Conservation (phyloP, 2,888 invertebrate species). For the Hirtodrosophila alboralis region DNA sequence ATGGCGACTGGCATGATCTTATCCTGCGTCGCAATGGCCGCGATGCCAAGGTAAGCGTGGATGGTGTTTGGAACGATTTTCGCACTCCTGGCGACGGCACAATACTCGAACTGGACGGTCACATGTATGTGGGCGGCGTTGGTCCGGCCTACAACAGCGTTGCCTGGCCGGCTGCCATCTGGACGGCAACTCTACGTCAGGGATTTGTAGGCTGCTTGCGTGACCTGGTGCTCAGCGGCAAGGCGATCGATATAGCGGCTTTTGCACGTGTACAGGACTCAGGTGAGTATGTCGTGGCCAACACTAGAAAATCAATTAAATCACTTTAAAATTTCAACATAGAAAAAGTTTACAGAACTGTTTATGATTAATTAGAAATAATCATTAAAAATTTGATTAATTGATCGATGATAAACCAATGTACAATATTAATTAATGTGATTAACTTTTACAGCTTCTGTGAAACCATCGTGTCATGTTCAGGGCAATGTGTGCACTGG, state of each 20-base stretch:
- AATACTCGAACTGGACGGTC: constrained; percentile 94
- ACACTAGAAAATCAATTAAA: too few species aligned
- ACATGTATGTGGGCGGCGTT: constrained; percentile 94
- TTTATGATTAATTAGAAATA: too few species aligned
- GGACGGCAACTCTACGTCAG: constrained; percentile 94
- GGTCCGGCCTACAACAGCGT: constrained; percentile 91
- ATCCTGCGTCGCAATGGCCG: constrained; percentile 92
- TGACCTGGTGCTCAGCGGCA: constrained; percentile 94
- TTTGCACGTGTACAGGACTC: constrained; percentile 96
- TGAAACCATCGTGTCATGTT: constrained; percentile 94
- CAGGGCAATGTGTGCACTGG: constrained; percentile 92
- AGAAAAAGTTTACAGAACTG: too few species aligned
- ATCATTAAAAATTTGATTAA: too few species aligned
- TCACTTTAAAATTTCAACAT: too few species aligned
- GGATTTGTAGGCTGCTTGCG: constrained; percentile 97
- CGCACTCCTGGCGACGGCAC: constrained; percentile 95
- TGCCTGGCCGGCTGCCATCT: constrained; percentile 92
- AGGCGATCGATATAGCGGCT: constrained; percentile 94
- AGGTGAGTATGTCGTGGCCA: constrained; percentile 85
- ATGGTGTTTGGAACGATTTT: constrained; percentile 94
- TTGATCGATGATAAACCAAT: too few species aligned
- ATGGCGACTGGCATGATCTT: constrained; percentile 96
- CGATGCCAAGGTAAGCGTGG: constrained; percentile 94
- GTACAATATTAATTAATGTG: too few species aligned
- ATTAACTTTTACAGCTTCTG: constrained; percentile 87